phyloP scores from a whole-genome alignment of 37 sponge, comb jelly and placozoan genomes.

The Sycon ciliatum region DNA sequence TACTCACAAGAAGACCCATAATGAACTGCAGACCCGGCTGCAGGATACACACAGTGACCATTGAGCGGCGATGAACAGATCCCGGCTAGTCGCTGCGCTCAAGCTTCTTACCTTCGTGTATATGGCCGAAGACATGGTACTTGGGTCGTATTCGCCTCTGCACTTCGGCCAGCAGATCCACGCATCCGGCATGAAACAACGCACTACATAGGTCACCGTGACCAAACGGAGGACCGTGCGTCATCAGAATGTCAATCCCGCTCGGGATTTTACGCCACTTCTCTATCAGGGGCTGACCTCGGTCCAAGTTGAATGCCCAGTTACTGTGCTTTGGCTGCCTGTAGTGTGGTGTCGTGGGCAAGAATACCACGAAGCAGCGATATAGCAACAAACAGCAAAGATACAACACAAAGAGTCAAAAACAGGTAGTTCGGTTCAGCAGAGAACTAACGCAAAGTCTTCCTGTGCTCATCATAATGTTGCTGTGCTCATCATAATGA shows the following conservation, averaged over 20 bases:
- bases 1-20: no score
- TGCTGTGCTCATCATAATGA: no score
- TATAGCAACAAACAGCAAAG: no score
- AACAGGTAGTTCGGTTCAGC: no score
- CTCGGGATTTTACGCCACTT: conserved; percentile 54
- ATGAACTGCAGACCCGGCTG: no score
- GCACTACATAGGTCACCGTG: conserved; percentile 34
- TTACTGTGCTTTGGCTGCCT: conserved; percentile 45
- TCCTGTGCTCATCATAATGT: no score
- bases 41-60: no score
- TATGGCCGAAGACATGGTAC: conserved; percentile 59
- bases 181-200: conserved; percentile 46
- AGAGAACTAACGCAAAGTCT: no score
- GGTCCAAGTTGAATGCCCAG: conserved; percentile 50
- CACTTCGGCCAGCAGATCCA: conserved; percentile 43
- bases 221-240: conserved; percentile 63
- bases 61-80: no score
- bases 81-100: no score
- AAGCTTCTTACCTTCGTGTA: conserved; percentile 65
- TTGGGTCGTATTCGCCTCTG: conserved; percentile 43
- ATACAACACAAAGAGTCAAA: no score
- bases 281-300: conserved; percentile 41
- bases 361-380: no score
- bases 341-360: not conserved
- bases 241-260: conserved; percentile 50